Conservation (phyloP, 92 coral and sea anemone species). For the Epizoanthus fatuus region DNA sequence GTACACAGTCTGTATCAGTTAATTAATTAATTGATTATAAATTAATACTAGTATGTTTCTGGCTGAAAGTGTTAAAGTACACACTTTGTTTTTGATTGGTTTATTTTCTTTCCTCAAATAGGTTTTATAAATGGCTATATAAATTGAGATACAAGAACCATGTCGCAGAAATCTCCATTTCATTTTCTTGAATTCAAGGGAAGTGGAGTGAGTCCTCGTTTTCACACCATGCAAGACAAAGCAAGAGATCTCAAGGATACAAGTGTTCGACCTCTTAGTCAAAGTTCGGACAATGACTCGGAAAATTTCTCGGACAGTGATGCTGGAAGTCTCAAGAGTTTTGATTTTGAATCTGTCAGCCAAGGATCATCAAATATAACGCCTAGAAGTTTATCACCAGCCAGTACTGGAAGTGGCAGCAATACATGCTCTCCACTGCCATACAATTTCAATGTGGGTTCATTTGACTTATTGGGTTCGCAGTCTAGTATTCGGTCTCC, state of each 20-base stretch:
- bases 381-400: conserved; percentile 69
- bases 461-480: conserved; percentile 29
- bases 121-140: conserved; percentile 4
- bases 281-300: conserved; percentile 48
- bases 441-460: conserved; percentile 50
- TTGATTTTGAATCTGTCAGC: conserved; percentile 67
- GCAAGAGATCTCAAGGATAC: conserved; percentile 13
- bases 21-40: no score
- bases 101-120: conserved; percentile 5
- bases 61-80: not conserved
- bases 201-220: not conserved
- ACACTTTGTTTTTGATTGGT: not conserved
- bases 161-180: conserved; percentile 44
- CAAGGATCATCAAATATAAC: conserved; percentile 69
- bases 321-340: conserved; percentile 49
- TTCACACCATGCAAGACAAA: conserved; percentile 7
- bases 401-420: conserved; percentile 60
- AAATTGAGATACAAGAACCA: not conserved
- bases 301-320: conserved; percentile 69
- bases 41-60: no score
- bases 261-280: conserved; percentile 32
- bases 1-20: no score
- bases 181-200: conserved; percentile 15
- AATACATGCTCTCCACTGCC: conserved; percentile 38
- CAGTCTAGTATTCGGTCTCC: conserved; percentile 42